Evolutionary conservation across 1,140 invertebrate genomes (phyloP), one percentile per base, ranked within the genome.

Genomic region (Drosophila insularis): DNA sequence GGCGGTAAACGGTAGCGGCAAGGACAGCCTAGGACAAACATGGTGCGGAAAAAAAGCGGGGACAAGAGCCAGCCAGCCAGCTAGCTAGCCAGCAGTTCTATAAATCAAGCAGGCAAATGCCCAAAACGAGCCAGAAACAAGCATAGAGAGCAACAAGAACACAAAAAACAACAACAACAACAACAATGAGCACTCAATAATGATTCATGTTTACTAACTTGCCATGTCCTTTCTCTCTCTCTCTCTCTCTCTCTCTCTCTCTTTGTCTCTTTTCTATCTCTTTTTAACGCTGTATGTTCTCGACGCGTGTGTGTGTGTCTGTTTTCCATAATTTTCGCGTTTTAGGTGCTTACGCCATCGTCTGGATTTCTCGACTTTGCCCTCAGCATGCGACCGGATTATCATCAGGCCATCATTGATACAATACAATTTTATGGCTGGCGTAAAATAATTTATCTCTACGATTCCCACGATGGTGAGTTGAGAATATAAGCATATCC

Each of bases 401-500:
- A 98, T 93, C 97, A 98, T 92, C 95, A 95, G 80, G 98, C 98
- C 40, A 96, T 99, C 84, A 96, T 98, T 76, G 98, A 98, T 93
- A 96, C 97, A 21, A 97, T 99, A 74, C 93, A 95, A 71, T 96
- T 97, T 92, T 98, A 98, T 91, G 95, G 95, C 53, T 99, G 98
- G 98, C 95, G 95, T 76, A 96, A 96, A 90, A 97, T 99, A 82
- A 97, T 98, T 90, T 99, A 98, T 93, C 94, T 99, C 66, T 99
- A 98, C 92, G 97, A 98, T 93, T 98, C 97, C 5, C 97, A 98
- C 91, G 97, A 98, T 92, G 98, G 98, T 98, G 93, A 96, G 96
- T 95, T 89, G 35, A 37, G 55, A 19, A 46, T 46, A 46, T 50
- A 56, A 63, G 54, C 59, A 68, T 75, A 71, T 43, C 37, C 62